phyloP scores from a whole-genome alignment of 2,113 vertebrate genomes.

The Marcusenius ussheri region DNA sequence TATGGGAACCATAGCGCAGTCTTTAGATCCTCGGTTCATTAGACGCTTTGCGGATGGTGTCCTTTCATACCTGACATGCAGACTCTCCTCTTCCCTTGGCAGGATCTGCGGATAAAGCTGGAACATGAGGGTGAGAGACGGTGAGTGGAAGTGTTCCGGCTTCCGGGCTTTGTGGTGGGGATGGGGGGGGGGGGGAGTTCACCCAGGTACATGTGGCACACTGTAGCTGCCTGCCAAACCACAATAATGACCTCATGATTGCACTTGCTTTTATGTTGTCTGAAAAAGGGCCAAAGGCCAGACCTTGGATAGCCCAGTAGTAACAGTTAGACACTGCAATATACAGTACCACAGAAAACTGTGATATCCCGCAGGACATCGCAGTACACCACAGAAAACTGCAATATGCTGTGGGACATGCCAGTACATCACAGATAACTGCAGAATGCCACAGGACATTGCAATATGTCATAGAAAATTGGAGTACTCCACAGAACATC shows the following conservation, averaged over 20 bases:
- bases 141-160: constrained; percentile 59
- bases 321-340: not conserved
- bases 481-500: not conserved
- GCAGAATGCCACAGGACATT: not conserved
- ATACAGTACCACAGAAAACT: not conserved
- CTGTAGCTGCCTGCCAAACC: not conserved
- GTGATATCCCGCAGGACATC: not conserved
- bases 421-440: not conserved
- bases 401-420: not conserved
- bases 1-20: not conserved
- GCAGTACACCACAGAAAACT: not conserved
- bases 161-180: constrained; percentile 32
- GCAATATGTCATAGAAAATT: not conserved
- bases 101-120: constrained; percentile 86
- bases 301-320: not conserved
- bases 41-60: not conserved
- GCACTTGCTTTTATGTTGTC: not conserved
- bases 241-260: not conserved
- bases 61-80: constrained; percentile 10
- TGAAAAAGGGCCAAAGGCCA: not conserved
- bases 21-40: not conserved
- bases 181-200: not conserved
- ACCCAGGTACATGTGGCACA: not conserved
- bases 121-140: constrained; percentile 89
- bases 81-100: constrained; percentile 46